Conservation (phyloP, 2,888 invertebrate genomes). For the Urechis unicinctus region DNA sequence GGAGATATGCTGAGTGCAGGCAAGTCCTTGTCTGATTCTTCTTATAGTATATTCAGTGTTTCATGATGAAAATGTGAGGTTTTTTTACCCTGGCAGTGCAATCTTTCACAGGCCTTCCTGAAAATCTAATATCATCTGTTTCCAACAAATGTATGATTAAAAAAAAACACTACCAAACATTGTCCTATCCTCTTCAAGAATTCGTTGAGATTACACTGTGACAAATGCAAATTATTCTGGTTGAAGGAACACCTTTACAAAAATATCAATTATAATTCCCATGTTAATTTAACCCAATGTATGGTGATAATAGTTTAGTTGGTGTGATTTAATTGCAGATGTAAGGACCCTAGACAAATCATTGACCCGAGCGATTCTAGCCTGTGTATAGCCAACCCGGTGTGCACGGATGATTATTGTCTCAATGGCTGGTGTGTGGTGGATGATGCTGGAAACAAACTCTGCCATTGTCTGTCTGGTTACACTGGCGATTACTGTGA, state of each 20-base stretch:
- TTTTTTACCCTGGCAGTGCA: too few relatives aligned
- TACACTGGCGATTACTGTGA: constrained; percentile 68
- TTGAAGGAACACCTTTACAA: too few relatives aligned
- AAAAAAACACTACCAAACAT: too few relatives aligned
- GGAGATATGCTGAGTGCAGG: constrained; percentile 4
- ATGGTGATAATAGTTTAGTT: neutral
- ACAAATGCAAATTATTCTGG: too few relatives aligned
- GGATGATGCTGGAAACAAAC: constrained; percentile 18
- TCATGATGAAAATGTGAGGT: too few relatives aligned
- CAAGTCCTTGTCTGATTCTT: neutral
- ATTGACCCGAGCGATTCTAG: neutral
- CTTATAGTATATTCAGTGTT: neutral
- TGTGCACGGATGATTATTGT: constrained; percentile 16
- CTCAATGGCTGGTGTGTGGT: constrained; percentile 16
- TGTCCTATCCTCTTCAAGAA: too few relatives aligned
- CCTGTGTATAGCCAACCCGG: constrained; percentile 10
- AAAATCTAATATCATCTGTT: too few relatives aligned
- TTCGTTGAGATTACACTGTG: too few relatives aligned
- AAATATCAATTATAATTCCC: too few relatives aligned
- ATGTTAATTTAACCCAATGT: neutral
- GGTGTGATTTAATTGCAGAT: constrained; percentile 1
- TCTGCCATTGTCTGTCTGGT: constrained; percentile 89
- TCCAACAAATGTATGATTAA: too few relatives aligned
- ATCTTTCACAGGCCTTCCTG: too few relatives aligned
- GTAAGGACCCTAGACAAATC: neutral